These are phyloP conservation scores for Lethrus apterus DNA, from an alignment of 1,140 invertebrate species.

Conservation along the genomic window DNA sequence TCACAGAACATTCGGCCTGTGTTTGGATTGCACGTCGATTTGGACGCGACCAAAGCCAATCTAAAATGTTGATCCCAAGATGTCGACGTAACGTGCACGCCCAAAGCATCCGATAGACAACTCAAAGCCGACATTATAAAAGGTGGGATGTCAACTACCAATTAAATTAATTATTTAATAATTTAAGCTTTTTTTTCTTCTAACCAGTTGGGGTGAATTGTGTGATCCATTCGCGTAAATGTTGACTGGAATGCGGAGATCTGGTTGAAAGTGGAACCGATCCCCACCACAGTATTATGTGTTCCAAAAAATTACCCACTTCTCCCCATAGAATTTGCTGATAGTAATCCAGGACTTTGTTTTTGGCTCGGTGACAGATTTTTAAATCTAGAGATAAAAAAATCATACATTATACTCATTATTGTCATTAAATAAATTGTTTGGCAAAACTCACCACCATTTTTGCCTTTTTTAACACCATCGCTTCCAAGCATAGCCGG, in stretches of 20 bases:
- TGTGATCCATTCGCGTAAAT: slow-evolving; percentile 56
- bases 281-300: slow-evolving; percentile 75
- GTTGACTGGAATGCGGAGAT: slow-evolving; percentile 58
- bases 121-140: slow-evolving; percentile 58
- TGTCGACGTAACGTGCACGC: slow-evolving; percentile 63
- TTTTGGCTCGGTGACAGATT: slow-evolving; percentile 44
- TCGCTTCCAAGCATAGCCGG: slow-evolving; percentile 41
- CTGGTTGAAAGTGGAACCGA: slow-evolving; percentile 56
- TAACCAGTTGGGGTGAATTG: slow-evolving; percentile 55
- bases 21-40: slow-evolving; percentile 23
- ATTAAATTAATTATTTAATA: slow-evolving; percentile 12
- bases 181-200: not conserved
- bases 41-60: slow-evolving; percentile 41
- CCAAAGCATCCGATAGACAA: slow-evolving; percentile 65
- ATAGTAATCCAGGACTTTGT: slow-evolving; percentile 49
- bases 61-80: slow-evolving; percentile 69
- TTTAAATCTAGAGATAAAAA: slow-evolving; percentile 37
- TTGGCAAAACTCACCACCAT: slow-evolving; percentile 9
- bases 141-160: slow-evolving; percentile 51
- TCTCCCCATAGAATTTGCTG: slow-evolving; percentile 61
- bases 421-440: too few species aligned
- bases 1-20: slow-evolving; percentile 54
- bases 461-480: slow-evolving; percentile 35
- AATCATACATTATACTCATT: not conserved
- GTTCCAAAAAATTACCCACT: slow-evolving; percentile 64